Conservation (phyloP, 1,140 invertebrate species). For the Zaprionus capensis region DNA sequence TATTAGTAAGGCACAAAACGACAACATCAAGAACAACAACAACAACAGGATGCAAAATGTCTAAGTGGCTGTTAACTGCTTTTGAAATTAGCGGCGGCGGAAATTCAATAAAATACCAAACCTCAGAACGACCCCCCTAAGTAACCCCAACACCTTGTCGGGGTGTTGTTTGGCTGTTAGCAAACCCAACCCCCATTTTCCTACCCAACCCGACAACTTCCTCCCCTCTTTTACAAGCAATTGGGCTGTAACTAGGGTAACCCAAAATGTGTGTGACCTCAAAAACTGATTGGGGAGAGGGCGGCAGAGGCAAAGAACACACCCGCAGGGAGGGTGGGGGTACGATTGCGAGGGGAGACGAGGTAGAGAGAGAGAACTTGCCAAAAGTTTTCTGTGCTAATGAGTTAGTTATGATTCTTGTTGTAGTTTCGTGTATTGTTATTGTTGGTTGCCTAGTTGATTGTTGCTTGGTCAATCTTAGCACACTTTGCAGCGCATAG, state of each 20-base stretch:
- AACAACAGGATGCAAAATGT: slow-evolving; percentile 44
- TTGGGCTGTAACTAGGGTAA: slow-evolving; percentile 63
- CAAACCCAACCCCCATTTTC: slow-evolving; percentile 23
- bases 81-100: slow-evolving; percentile 56
- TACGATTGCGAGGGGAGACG: background rate
- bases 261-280: slow-evolving; percentile 69
- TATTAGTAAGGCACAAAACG: slow-evolving; percentile 27
- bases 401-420: slow-evolving; percentile 69
- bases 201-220: background rate
- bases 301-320: background rate
- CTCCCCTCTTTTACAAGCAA: slow-evolving; percentile 11
- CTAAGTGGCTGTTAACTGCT: slow-evolving; percentile 67
- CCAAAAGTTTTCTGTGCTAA: slow-evolving; percentile 65
- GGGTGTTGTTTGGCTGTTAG: background rate
- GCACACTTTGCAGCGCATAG: slow-evolving; percentile 22
- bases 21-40: slow-evolving; percentile 28
- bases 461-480: slow-evolving; percentile 7
- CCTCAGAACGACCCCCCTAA: background rate
- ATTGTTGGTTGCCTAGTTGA: slow-evolving; percentile 35
- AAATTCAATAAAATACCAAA: slow-evolving; percentile 61
- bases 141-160: background rate
- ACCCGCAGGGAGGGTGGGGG: no score
- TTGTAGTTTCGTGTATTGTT: slow-evolving; percentile 32
- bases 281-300: slow-evolving; percentile 35
- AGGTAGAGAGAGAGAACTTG: background rate